Base-by-base conservation (phyloP, 2,888 invertebrate species). In the Plebejus argus region DNA sequence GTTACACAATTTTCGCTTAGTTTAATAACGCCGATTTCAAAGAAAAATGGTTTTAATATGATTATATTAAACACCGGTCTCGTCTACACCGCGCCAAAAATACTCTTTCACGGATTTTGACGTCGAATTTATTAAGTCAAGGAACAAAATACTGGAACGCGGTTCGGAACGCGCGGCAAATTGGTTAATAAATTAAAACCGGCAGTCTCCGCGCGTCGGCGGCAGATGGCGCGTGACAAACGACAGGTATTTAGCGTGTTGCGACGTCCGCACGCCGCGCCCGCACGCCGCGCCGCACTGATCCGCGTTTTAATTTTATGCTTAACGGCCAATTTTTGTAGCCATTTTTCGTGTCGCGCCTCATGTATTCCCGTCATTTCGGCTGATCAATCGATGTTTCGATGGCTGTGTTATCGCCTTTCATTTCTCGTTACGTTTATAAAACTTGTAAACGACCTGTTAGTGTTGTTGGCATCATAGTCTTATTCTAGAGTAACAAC, bases 181-280 rank as follows among this genome's bases (percentile, higher is more conserved):
- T 93, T 93, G 92, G 92, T 91, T 92, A 92, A 93, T 93, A 93
- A 93, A 93, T 93, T 93, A 91, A 92, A 93, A 90, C 89, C 89
- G 89, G 90, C 91, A 92, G 91, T 92, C 91, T 92, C 91, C 86
- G 86, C 86, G 88, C 90, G 93, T 93, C 93, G 90, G 81, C 89
- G 90, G 90, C 93, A 93, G 93, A 91, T 92, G 93, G 91, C 90
- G 93, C 87, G 80, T 93, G 92, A 93, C 91, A 90, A 92, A 93
- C 92, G 91, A 92, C 93, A 93, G 93, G 93, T 93, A 93, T 92
- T 93, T 93, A 93, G 91, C 91, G 88, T 92, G 92, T 91, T 91
- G 92, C 92, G 92, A 91, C 53, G 53, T 53, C 18, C 53, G 53
- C 53, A 53, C 15, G 53, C 53, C 53, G 88, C 90, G 90, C 89